phyloP scores from a whole-genome alignment of 2,888 invertebrate species.

The Drosophila setosimentum region DNA sequence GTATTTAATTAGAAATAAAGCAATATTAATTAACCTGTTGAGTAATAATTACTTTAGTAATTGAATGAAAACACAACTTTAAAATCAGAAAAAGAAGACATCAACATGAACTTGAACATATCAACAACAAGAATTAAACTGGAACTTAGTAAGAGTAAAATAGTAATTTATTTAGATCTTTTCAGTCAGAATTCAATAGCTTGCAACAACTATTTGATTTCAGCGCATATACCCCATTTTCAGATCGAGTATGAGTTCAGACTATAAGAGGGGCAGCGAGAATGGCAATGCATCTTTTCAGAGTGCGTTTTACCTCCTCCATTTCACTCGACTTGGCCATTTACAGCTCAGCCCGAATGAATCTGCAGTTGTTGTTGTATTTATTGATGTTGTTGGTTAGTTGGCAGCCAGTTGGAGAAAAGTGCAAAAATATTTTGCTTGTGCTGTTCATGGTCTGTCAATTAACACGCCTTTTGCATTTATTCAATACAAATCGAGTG shows the following conservation, averaged over 20 bases:
- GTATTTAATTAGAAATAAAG: background rate
- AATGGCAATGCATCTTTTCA: constrained; percentile 16
- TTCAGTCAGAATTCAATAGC: background rate
- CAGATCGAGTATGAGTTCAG: background rate
- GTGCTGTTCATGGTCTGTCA: constrained; percentile 78
- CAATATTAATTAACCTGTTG: background rate
- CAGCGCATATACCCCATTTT: constrained; percentile 12
- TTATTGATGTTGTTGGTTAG: background rate
- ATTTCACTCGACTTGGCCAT: constrained; percentile 50
- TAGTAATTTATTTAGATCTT: background rate
- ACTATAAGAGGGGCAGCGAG: constrained; percentile 14
- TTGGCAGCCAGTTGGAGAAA: constrained; percentile 38
- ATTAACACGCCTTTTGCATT: constrained; percentile 81
- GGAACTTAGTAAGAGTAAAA: background rate
- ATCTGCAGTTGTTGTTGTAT: constrained; percentile 12
- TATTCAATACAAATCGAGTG: constrained; percentile 79
- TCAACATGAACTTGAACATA: background rate
- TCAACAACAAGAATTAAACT: background rate
- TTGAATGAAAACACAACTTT: background rate
- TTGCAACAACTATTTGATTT: constrained; percentile 12
- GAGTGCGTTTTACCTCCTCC: constrained; percentile 8
- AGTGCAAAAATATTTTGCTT: constrained; percentile 69
- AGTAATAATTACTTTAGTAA: background rate
- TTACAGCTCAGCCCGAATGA: constrained; percentile 50
- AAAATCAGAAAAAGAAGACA: background rate